Conservation (phyloP, 2,113 vertebrate species). For the Patagioenas fasciata region DNA sequence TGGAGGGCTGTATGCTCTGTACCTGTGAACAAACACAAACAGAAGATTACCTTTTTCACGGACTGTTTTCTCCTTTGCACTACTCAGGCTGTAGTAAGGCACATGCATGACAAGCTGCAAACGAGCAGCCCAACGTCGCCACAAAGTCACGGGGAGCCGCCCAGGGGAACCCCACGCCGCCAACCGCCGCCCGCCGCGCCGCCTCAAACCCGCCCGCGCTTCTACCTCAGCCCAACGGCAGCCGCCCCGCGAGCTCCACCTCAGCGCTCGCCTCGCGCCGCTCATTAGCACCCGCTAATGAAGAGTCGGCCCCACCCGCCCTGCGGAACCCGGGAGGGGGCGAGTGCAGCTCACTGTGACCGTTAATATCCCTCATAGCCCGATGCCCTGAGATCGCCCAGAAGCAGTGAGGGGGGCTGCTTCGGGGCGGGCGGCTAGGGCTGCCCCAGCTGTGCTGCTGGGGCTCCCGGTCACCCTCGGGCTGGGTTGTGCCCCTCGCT, state of each 20-base stretch:
- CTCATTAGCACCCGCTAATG: not conserved
- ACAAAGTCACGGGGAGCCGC: rapidly evolving
- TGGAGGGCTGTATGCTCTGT: no score
- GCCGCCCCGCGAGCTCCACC: no score
- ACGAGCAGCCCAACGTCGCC: not conserved
- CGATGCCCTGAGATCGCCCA: rapidly evolving
- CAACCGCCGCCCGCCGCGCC: not conserved
- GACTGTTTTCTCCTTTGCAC: not conserved
- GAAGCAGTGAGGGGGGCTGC: no score
- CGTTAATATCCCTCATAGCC: no score
- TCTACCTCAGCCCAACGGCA: not conserved
- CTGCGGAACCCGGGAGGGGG: rapidly evolving
- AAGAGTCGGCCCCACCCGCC: no score
- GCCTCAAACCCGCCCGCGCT: no score
- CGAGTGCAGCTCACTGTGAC: rapidly evolving
- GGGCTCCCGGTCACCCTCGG: not conserved
- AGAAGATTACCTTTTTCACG: rapidly evolving
- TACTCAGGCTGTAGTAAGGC: not conserved
- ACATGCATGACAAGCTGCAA: rapidly evolving
- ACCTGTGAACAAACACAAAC: rapidly evolving
- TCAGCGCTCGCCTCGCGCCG: rapidly evolving
- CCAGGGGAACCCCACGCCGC: not conserved
- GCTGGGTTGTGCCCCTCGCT: rapidly evolving
- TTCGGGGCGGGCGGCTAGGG: rapidly evolving
- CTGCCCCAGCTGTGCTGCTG: not conserved